Conservation (phyloP, 2,888 invertebrate species). For the Apamea crenata region DNA sequence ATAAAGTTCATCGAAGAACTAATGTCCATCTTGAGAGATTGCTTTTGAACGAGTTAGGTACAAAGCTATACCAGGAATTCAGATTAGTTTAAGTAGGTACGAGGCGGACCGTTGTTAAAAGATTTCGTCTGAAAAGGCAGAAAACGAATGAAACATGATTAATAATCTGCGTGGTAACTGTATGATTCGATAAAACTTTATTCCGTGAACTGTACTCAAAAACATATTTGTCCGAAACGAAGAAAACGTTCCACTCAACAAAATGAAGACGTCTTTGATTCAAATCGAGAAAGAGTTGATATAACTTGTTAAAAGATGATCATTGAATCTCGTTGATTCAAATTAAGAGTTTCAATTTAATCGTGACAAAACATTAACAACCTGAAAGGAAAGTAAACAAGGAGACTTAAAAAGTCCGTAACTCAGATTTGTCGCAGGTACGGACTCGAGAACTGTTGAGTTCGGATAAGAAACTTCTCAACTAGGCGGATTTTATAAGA, state of each 20-base stretch:
- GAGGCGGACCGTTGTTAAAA: neutral
- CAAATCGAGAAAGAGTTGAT: constrained; percentile 58
- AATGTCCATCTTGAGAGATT: neutral
- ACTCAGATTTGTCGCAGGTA: constrained; percentile 78
- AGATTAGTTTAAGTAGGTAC: neutral
- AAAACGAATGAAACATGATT: constrained; percentile 12
- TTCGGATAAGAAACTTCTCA: constrained; percentile 80
- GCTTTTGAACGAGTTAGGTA: neutral
- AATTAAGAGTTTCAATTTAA: constrained; percentile 70
- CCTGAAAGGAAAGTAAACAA: constrained; percentile 74
- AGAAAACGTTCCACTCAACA: constrained; percentile 27
- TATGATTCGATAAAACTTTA: constrained; percentile 51
- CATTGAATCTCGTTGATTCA: constrained; percentile 64
- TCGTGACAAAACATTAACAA: constrained; percentile 70
- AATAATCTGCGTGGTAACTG: constrained; percentile 29
- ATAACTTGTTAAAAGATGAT: constrained; percentile 58
- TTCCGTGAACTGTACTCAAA: constrained; percentile 42
- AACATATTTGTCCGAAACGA: constrained; percentile 21
- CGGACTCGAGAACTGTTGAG: constrained; percentile 73
- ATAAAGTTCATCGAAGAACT: neutral
- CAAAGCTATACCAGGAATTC: neutral
- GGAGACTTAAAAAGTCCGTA: constrained; percentile 76
- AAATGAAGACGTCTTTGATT: constrained; percentile 40
- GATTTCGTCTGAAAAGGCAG: neutral
- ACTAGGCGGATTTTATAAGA: constrained; percentile 76